Evolutionary conservation across 2,113 vertebrate species (phyloP), one percentile per base, ranked within the genome.

Genomic region (Erythrocercus mccallii): DNA sequence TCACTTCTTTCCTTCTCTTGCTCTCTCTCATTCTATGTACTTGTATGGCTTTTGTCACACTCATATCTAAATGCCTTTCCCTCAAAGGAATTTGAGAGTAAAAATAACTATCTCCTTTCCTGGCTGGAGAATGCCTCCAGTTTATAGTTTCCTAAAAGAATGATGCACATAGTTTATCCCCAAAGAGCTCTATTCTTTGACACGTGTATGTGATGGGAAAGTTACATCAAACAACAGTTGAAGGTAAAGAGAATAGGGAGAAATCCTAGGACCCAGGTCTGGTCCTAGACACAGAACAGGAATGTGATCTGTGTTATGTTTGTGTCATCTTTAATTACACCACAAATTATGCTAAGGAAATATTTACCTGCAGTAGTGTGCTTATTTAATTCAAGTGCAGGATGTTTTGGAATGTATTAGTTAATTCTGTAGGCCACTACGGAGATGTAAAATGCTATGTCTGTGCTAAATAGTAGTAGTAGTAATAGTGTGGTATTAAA

Each of bases 101-200:
- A 96, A 97, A 96, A 96, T 97, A 95, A 91, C 77, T 76, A 50
- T 94, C 91, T 74, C 74, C 56, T 95, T 95, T 95, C 87, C 70
- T 74, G 56, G 53, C 74, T 87, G 42, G 42, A 88, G 44, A 88
- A 79, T 62, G 78, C 22, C 68, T 73, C 31, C 19, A 50, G 64
- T 86, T 92, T 66, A 86, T 15, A 81, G 33, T 56, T 93, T 66
- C 31, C 37, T 92, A 64, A 73, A 94, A 88, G 60, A 83, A 7
- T 0, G 0, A 48, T 92, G 37, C 13, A 47, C 16, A 33, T 42
- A 37, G 27, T 90, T 93, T 86, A 78, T 58, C 51, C 62, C 33
- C 14, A 92, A 93, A 86, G 65, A 61, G 9, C 22, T 86, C 24
- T 84, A 81, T 76, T 78, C 31, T 78, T 83, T 2, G 0, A 10